phyloP scores from a whole-genome alignment of 2,888 invertebrate species.

The Apomyelois bistriatella region DNA sequence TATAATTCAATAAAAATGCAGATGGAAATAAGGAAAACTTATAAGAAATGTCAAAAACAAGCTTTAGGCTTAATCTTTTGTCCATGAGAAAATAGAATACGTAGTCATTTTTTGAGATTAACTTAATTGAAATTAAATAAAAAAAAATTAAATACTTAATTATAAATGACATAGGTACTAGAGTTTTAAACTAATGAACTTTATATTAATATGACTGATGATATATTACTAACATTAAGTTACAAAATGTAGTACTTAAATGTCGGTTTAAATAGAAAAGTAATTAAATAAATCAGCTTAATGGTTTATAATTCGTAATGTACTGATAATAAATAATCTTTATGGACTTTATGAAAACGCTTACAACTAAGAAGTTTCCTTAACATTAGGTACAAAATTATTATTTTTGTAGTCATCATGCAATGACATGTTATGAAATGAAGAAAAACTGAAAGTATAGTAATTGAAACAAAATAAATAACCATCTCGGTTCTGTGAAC shows the following conservation, averaged over 20 bases:
- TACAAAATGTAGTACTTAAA: conserved; percentile 67
- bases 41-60: conserved; percentile 77
- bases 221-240: conserved; percentile 74
- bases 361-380: conserved; percentile 65
- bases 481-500: conserved; percentile 53
- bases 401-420: conserved; percentile 69
- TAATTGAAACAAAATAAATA: conserved; percentile 47
- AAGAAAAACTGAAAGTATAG: conserved; percentile 67
- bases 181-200: conserved; percentile 69
- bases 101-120: conserved; percentile 73
- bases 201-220: conserved; percentile 78
- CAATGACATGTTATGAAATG: conserved; percentile 58
- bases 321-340: conserved; percentile 80
- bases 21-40: conserved; percentile 78
- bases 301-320: conserved; percentile 76
- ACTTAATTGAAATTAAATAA: conserved; percentile 77
- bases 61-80: conserved; percentile 72
- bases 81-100: conserved; percentile 65
- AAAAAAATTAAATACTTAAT: conserved; percentile 79
- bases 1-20: conserved; percentile 80
- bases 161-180: conserved; percentile 75
- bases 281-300: conserved; percentile 78
- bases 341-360: conserved; percentile 74
- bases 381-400: conserved; percentile 78
- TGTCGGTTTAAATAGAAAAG: conserved; percentile 76